These are phyloP conservation scores for Drepana falcataria DNA, from an alignment of 2,888 invertebrate species.

Conservation along the genomic window DNA sequence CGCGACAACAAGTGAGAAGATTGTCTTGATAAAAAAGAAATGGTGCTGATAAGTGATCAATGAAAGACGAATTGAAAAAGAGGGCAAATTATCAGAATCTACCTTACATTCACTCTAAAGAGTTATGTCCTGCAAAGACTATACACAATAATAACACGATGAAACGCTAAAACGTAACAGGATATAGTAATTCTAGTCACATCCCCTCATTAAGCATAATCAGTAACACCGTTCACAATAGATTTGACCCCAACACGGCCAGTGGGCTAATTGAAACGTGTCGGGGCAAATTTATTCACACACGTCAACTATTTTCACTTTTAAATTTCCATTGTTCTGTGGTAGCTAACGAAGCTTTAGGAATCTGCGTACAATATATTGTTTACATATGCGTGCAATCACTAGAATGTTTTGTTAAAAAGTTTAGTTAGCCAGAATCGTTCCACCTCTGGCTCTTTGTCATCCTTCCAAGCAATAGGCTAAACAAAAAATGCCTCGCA, in stretches of 20 bases:
- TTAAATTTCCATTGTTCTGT: neutral
- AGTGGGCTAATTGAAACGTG: constrained; percentile 32
- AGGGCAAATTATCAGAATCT: too few relatives aligned
- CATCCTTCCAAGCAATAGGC: too few relatives aligned
- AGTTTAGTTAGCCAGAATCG: too few relatives aligned
- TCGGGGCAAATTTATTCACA: constrained; percentile 20
- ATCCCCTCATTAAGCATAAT: constrained; percentile 49
- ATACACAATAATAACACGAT: neutral
- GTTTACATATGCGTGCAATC: neutral
- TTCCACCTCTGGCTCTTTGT: too few relatives aligned
- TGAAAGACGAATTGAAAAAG: too few relatives aligned
- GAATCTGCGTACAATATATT: neutral
- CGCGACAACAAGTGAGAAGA: too few relatives aligned
- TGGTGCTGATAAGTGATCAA: too few relatives aligned
- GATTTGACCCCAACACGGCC: constrained; percentile 37
- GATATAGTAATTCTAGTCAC: constrained; percentile 31
- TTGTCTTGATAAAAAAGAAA: too few relatives aligned
- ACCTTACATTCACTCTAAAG: too few relatives aligned
- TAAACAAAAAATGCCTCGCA: neutral
- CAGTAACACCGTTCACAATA: constrained; percentile 40
- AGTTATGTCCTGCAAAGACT: too few relatives aligned
- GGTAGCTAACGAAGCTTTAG: neutral
- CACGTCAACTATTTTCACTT: constrained; percentile 16
- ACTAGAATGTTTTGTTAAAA: too few relatives aligned
- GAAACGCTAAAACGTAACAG: constrained; percentile 20